phyloP scores from a whole-genome alignment of 2,888 invertebrate species.

The Tigriopus californicus region DNA sequence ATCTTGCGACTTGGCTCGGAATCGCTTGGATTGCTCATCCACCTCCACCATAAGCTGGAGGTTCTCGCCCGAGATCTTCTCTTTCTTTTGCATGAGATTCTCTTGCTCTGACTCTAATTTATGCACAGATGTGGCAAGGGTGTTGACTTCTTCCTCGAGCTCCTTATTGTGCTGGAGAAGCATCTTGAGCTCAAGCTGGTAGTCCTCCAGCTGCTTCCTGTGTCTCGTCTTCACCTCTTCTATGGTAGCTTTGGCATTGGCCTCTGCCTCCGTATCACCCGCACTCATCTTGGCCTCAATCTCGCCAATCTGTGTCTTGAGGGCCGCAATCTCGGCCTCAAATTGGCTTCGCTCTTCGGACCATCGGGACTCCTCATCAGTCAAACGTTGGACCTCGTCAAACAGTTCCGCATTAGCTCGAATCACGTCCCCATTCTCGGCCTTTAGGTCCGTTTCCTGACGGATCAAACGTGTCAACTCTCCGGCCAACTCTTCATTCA shows the following conservation, averaged over 20 bases:
- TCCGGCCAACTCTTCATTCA: constrained; percentile 4
- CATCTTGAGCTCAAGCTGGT: background rate
- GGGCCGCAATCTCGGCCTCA: background rate
- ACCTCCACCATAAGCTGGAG: constrained; percentile 12
- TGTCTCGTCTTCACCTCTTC: background rate
- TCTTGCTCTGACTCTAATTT: background rate
- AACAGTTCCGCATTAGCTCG: constrained; percentile 6
- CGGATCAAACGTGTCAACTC: background rate
- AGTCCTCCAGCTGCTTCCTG: background rate
- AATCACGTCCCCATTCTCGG: constrained; percentile 3
- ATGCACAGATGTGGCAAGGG: background rate
- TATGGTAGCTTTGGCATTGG: background rate
- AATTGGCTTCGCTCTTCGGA: background rate
- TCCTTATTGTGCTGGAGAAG: background rate
- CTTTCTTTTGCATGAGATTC: background rate
- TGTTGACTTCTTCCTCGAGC: background rate
- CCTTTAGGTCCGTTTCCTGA: background rate
- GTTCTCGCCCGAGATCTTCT: constrained; percentile 8
- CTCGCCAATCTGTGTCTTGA: background rate
- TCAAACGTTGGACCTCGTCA: constrained; percentile 11
- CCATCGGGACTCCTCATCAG: constrained; percentile 5
- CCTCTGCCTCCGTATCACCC: background rate
- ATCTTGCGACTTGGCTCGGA: background rate
- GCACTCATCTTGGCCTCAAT: background rate
- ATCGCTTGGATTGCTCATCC: background rate